Evolutionary conservation across 2,888 invertebrate species (phyloP).

Genomic region (Oeneis ivallda): DNA sequence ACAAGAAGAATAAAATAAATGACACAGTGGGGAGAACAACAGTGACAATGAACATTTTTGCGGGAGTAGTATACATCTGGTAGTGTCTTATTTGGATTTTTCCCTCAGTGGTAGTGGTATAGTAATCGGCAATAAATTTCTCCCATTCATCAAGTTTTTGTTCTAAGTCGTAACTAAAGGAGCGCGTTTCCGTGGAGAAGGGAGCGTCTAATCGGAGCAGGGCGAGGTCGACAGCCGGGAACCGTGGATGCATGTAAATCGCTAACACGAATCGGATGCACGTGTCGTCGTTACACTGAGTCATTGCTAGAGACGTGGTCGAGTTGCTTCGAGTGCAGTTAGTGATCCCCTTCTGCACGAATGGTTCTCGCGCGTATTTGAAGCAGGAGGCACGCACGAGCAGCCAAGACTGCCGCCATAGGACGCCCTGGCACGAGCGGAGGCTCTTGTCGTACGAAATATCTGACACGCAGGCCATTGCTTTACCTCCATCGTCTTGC

Average conservation of each 20-base stretch:
- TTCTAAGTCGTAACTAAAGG: conserved; percentile 18
- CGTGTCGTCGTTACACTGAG: not conserved
- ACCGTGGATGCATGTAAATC: conserved; percentile 32
- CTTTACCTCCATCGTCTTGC: conserved; percentile 24
- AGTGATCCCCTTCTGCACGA: conserved; percentile 21
- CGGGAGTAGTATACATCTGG: conserved; percentile 34
- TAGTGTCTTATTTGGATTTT: conserved; percentile 12
- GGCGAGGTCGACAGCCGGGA: conserved; percentile 29
- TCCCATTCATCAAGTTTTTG: conserved; percentile 34
- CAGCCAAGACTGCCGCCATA: conserved; percentile 38
- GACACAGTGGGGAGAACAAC: conserved; percentile 38
- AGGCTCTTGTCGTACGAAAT: not conserved
- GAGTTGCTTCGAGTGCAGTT: conserved; percentile 29
- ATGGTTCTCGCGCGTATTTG: conserved; percentile 7
- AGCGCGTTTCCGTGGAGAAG: conserved; percentile 25
- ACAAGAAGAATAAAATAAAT: conserved; percentile 39
- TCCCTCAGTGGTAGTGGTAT: not conserved
- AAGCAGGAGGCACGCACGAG: conserved; percentile 38
- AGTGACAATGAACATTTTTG: conserved; percentile 38
- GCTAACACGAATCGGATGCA: conserved; percentile 25
- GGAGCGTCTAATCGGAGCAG: conserved; percentile 31
- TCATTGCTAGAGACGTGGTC: not conserved
- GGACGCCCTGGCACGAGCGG: conserved; percentile 36
- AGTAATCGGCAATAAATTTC: conserved; percentile 7
- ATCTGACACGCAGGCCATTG: conserved; percentile 34